A percentile compares a stretch with the other conserved stretches of the same genome.
phyloP scores from a whole-genome alignment of 2,797 vertebrate genomes.

The Oreochromis grahami region DNA sequence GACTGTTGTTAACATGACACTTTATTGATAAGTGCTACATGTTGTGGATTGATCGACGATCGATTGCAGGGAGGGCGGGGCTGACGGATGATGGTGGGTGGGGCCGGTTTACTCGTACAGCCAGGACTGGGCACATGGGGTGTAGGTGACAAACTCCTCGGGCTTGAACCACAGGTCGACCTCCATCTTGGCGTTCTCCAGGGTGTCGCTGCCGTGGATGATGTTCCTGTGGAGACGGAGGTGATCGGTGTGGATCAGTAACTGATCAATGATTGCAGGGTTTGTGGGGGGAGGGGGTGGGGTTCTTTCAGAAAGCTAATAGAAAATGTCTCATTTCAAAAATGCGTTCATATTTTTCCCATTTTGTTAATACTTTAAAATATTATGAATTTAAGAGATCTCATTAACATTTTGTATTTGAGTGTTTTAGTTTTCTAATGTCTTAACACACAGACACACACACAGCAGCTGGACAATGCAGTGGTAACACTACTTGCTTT shows the following conservation, averaged over 20 bases:
- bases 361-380: background rate
- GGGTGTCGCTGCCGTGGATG: slow-evolving; percentile 91
- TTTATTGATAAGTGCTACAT: slow-evolving; percentile 53
- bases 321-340: background rate
- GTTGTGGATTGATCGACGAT: background rate
- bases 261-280: background rate
- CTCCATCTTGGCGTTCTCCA: slow-evolving; percentile 87
- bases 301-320: background rate
- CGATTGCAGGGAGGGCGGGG: background rate
- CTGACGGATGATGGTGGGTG: background rate
- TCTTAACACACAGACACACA: background rate
- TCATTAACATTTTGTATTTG: background rate
- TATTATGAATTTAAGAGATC: background rate
- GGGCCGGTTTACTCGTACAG: slow-evolving; percentile 80
- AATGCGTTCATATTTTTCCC: background rate
- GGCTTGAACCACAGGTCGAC: slow-evolving; percentile 85
- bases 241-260: background rate
- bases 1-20: slow-evolving; percentile 9
- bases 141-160: slow-evolving; percentile 82
- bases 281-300: background rate
- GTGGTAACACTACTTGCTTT: background rate
- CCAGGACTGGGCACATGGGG: slow-evolving; percentile 75
- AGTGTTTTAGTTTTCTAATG: background rate
- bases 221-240: slow-evolving; percentile 81
- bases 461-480: background rate